Evolutionary conservation across 2,888 invertebrate species (phyloP).

Genomic region (Glyphotaelius pellucidus): DNA sequence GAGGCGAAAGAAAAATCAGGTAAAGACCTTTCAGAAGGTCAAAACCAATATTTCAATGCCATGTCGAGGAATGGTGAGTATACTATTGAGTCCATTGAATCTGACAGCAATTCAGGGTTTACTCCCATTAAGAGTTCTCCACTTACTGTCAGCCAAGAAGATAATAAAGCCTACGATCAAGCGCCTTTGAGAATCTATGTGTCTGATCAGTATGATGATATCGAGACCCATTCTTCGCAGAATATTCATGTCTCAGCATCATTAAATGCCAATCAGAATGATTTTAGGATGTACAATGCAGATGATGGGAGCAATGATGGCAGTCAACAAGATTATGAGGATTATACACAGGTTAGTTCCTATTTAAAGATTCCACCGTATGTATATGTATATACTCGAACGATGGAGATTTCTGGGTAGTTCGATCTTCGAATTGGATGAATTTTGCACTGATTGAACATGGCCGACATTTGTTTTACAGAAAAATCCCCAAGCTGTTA

Average conservation of each 20-base stretch:
- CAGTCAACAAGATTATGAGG: constrained; percentile 67
- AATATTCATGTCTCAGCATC: constrained; percentile 63
- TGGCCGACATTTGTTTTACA: too few relatives aligned
- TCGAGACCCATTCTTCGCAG: constrained; percentile 66
- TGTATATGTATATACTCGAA: background rate
- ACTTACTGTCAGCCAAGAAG: constrained; percentile 71
- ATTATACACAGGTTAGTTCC: constrained; percentile 65
- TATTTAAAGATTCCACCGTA: background rate
- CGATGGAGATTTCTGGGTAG: too few relatives aligned
- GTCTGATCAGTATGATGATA: constrained; percentile 69
- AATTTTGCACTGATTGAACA: too few relatives aligned
- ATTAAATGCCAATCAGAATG: constrained; percentile 58
- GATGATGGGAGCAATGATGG: constrained; percentile 58
- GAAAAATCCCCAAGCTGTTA: too few relatives aligned
- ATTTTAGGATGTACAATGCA: constrained; percentile 47
- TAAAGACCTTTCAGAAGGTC: constrained; percentile 67
- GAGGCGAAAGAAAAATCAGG: constrained; percentile 2
- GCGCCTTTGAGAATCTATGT: constrained; percentile 78
- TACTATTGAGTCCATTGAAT: constrained; percentile 2
- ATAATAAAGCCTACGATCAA: constrained; percentile 73
- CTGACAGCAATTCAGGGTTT: constrained; percentile 69
- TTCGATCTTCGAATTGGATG: too few relatives aligned
- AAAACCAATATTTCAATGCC: background rate
- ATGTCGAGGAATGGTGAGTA: constrained; percentile 8
- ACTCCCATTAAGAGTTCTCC: constrained; percentile 72